Evolutionary conservation across 2,888 invertebrate genomes (phyloP), one percentile per base, ranked within the genome.

Genomic region (Pinctada fucata): DNA sequence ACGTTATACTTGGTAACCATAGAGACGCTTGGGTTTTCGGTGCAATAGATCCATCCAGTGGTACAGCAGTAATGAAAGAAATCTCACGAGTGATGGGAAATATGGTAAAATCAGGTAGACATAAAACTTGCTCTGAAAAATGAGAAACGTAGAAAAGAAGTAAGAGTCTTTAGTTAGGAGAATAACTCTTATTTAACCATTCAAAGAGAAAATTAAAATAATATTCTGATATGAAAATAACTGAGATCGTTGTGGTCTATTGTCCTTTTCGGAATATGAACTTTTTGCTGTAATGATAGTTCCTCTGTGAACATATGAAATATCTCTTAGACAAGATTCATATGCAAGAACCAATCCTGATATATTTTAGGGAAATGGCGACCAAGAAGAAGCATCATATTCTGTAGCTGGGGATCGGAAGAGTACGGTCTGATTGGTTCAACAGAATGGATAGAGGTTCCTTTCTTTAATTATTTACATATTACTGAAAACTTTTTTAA

Each of bases 1-100:
- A 94, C 85, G 93, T 94, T 5, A 83, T 94, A 75, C 79, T 94
- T 2, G 94, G 94, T 10, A 94, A 94, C 86, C 94, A 94, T 85
- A 90, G 93, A 66, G 94, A 94, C 84, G 93, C 94, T n/a, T 94
- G 94, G 94, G 90, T 91, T 31, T 93, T 92, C 58, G 94, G 94
- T 0, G 93, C 93, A 2, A 88, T 93, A 10, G 94, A 94, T 83
- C 94, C 94, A 2, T 92, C 92, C 65, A 93, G 93, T 73, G 94
- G 93, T 50, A 94, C 94, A 2, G 93, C 94, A 0, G 91, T 91
- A 16, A 89, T 94, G 89, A 86, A 93, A 83, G 94, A 94, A 88
- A 84, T 93, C 51, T 92, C 91, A 6, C 83, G 93, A 69, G 91
- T 90, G 2, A 88, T 93, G 76, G 91, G 89, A 6, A 79, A 87